These are phyloP conservation scores for Cylas formicarius DNA, from an alignment of 1,140 invertebrate genomes.

Conservation along the genomic window DNA sequence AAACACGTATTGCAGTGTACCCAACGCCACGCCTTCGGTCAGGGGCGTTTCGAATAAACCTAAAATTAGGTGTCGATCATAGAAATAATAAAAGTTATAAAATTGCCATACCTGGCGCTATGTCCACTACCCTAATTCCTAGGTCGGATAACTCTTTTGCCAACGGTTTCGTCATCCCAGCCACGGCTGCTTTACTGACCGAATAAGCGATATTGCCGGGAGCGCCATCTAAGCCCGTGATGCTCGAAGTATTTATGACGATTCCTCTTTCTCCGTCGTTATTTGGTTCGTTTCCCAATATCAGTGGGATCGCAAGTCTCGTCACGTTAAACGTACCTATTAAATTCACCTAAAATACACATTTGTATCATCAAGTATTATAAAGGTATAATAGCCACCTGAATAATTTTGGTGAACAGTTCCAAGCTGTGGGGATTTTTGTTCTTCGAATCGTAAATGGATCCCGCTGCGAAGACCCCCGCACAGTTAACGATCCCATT, in stretches of 20 bases:
- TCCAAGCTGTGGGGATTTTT: slow-evolving; percentile 11
- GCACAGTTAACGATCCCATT: slow-evolving; percentile 21
- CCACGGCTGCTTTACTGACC: slow-evolving; percentile 11
- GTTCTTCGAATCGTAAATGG: slow-evolving; percentile 5
- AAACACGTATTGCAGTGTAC: background rate
- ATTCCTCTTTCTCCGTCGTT: slow-evolving; percentile 12
- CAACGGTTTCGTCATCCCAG: slow-evolving; percentile 7
- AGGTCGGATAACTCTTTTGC: slow-evolving; percentile 10
- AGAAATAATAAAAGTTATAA: too few species aligned
- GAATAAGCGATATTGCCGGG: slow-evolving; percentile 4
- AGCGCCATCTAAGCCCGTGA: slow-evolving; percentile 1
- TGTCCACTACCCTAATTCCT: slow-evolving; percentile 15
- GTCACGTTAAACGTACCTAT: slow-evolving; percentile 16
- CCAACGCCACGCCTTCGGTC: background rate
- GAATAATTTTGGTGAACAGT: slow-evolving; percentile 12
- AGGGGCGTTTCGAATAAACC: background rate
- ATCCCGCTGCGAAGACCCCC: background rate
- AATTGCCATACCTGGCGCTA: slow-evolving; percentile 11
- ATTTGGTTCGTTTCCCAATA: slow-evolving; percentile 6
- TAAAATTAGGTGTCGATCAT: too few species aligned
- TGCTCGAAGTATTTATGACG: slow-evolving; percentile 15
- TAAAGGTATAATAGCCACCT: slow-evolving; percentile 2
- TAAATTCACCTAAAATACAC: slow-evolving; percentile 13
- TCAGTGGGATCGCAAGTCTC: slow-evolving; percentile 3
- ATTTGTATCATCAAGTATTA: background rate